These are phyloP conservation scores for Pangasianodon hypophthalmus DNA, from an alignment of 2,113 vertebrate genomes.

Conservation along the genomic window DNA sequence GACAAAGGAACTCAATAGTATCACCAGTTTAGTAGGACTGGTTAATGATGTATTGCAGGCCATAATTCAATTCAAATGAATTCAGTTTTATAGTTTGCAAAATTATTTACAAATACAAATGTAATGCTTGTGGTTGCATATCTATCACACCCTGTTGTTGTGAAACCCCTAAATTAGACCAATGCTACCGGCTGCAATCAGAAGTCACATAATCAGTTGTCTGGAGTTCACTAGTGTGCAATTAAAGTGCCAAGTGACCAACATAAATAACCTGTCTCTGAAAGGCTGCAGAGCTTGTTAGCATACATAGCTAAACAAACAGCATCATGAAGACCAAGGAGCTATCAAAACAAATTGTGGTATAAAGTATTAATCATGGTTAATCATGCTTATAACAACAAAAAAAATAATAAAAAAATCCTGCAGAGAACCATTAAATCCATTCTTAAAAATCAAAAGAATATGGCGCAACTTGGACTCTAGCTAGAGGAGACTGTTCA, in stretches of 20 bases:
- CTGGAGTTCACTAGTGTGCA: background rate
- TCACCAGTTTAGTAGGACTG: background rate
- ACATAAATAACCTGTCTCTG: background rate
- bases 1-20: background rate
- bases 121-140: background rate
- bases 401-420: no score
- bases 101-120: background rate
- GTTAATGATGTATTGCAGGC: background rate
- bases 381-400: background rate
- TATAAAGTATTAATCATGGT: background rate
- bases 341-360: background rate
- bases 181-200: no score
- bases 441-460: no score
- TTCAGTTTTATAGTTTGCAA: background rate
- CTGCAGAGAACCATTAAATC: no score
- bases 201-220: no score
- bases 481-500: background rate
- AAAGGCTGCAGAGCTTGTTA: background rate
- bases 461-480: no score
- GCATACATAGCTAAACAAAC: background rate
- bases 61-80: background rate
- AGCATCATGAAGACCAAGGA: background rate
- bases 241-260: background rate
- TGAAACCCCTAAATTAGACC: no score
- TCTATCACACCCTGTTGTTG: no score